These are phyloP conservation scores for Campodea augens DNA, from an alignment of 1,140 invertebrate genomes.

Conservation along the genomic window DNA sequence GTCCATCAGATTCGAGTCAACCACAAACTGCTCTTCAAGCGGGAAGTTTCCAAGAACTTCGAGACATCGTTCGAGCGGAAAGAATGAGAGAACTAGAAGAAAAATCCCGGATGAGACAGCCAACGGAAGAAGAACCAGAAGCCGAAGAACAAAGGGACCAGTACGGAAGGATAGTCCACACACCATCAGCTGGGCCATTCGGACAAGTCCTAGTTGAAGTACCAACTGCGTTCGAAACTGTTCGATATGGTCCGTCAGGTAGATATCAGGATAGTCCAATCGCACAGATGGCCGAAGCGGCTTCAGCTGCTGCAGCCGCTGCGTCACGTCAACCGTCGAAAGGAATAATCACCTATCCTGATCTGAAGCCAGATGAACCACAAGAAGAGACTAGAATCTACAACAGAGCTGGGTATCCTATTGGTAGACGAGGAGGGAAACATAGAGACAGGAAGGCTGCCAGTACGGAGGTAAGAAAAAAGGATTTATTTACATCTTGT, in stretches of 20 bases:
- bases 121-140: constrained; percentile 41
- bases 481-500: too few relatives aligned
- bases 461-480: too few relatives aligned
- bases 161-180: constrained; percentile 12
- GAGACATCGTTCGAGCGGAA: constrained; percentile 37
- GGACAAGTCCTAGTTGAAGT: constrained; percentile 14
- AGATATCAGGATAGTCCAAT: neutral
- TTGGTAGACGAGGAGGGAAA: too few relatives aligned
- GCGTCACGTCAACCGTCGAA: too few relatives aligned
- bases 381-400: too few relatives aligned
- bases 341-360: too few relatives aligned
- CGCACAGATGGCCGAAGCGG: neutral
- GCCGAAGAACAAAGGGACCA: constrained; percentile 32
- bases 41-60: constrained; percentile 40
- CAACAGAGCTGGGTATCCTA: too few relatives aligned
- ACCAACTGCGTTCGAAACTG: constrained; percentile 15
- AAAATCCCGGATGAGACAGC: too few relatives aligned
- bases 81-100: constrained; percentile 43
- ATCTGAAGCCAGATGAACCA: too few relatives aligned
- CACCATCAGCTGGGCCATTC: constrained; percentile 12
- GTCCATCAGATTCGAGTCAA: constrained; percentile 11
- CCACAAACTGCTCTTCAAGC: constrained; percentile 27
- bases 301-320: too few relatives aligned
- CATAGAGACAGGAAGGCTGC: too few relatives aligned
- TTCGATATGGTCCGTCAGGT: constrained; percentile 13